Conservation (phyloP, 2,888 invertebrate species). For the Hypena proboscidalis region DNA sequence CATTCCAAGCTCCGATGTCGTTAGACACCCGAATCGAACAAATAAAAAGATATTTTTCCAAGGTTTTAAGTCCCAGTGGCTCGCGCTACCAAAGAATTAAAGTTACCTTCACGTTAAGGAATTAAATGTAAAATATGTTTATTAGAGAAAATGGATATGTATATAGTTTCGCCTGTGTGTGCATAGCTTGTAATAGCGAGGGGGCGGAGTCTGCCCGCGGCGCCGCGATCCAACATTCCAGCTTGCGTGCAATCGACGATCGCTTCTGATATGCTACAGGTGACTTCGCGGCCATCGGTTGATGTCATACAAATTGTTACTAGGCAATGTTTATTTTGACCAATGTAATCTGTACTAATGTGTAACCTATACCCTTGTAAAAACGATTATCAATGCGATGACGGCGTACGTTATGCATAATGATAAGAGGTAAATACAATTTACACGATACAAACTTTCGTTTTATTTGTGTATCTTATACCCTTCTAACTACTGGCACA, state of each 20-base stretch:
- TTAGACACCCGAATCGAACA: constrained; percentile 51
- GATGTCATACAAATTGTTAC: constrained; percentile 56
- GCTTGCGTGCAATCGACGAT: constrained; percentile 60
- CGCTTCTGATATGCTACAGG: constrained; percentile 55
- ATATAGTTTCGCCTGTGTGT: constrained; percentile 77
- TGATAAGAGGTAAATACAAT: constrained; percentile 84
- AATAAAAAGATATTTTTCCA: constrained; percentile 56
- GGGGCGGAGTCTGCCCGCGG: constrained; percentile 32
- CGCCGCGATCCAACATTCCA: constrained; percentile 66
- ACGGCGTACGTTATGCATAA: constrained; percentile 77
- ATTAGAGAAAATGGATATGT: constrained; percentile 69
- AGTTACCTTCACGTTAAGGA: constrained; percentile 81
- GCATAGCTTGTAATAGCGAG: constrained; percentile 67
- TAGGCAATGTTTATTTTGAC: constrained; percentile 80
- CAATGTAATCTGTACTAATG: constrained; percentile 81
- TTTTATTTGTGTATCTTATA: constrained; percentile 58
- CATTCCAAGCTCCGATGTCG: constrained; percentile 55
- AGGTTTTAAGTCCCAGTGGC: constrained; percentile 60
- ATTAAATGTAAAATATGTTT: constrained; percentile 74
- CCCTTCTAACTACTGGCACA: neutral
- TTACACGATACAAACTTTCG: constrained; percentile 73
- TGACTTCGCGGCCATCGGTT: constrained; percentile 38
- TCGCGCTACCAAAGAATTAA: constrained; percentile 83
- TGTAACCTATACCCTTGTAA: constrained; percentile 78
- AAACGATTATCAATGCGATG: constrained; percentile 78